Conservation (phyloP, 2,888 invertebrate genomes). For the Polydrusus tereticollis region DNA sequence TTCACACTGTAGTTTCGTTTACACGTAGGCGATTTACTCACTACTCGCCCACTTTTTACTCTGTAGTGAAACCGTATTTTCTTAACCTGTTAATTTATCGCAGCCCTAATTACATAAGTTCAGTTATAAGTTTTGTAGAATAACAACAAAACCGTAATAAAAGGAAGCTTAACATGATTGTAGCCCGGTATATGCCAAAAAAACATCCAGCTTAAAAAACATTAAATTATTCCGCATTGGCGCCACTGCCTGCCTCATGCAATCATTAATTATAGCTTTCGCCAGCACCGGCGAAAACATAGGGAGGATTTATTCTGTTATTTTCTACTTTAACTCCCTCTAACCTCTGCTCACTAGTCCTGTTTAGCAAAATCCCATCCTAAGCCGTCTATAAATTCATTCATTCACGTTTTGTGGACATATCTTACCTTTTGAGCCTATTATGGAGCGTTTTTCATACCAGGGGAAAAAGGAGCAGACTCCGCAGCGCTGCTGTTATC, state of each 20-base stretch:
- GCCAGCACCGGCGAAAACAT: constrained; percentile 1
- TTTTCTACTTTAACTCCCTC: constrained; percentile 19
- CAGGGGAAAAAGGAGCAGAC: constrained; percentile 3
- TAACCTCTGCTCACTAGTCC: constrained; percentile 23
- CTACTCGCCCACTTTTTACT: too few relatives aligned
- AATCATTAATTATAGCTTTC: constrained; percentile 24
- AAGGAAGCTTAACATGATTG: too few relatives aligned
- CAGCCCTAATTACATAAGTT: too few relatives aligned
- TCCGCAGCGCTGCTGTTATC: neutral
- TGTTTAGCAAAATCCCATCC: constrained; percentile 23
- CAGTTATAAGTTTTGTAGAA: too few relatives aligned
- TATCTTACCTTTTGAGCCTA: constrained; percentile 25
- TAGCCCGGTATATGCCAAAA: neutral
- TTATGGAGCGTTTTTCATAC: constrained; percentile 28
- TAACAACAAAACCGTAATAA: too few relatives aligned
- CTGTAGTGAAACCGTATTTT: too few relatives aligned
- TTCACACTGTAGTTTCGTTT: too few relatives aligned
- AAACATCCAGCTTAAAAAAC: neutral
- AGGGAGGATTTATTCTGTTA: constrained; percentile 10
- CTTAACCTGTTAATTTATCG: too few relatives aligned
- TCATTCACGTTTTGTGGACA: constrained; percentile 29
- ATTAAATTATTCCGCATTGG: neutral
- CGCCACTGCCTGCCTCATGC: neutral
- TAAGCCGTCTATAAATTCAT: constrained; percentile 29
- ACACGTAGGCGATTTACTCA: too few relatives aligned